Conservation (phyloP, 2,797 vertebrate genomes). For the Rhinichthys osculus region DNA sequence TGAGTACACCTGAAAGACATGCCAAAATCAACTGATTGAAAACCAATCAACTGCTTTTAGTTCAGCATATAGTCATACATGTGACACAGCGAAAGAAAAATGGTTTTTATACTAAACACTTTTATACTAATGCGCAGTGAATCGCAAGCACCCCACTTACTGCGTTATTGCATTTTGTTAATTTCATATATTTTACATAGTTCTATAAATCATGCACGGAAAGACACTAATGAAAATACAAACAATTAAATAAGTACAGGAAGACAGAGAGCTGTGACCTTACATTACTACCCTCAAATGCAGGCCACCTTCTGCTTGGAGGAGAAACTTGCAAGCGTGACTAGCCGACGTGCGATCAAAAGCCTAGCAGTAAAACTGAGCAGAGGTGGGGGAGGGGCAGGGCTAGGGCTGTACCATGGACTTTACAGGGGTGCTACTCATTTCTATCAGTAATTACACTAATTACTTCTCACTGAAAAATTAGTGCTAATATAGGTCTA, state of each 20-base stretch:
- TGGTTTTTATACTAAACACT: not conserved
- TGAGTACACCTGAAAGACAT: not conserved
- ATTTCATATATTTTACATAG: not conserved
- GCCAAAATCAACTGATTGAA: not conserved
- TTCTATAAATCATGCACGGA: not conserved
- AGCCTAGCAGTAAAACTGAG: constrained; percentile 26
- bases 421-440: not conserved
- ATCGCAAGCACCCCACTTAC: not conserved
- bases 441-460: not conserved
- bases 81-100: not conserved
- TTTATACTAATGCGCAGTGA: not conserved
- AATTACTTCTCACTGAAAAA: not conserved
- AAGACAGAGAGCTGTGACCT: constrained; percentile 32
- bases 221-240: not conserved
- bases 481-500: not conserved
- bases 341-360: constrained; percentile 9
- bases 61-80: not conserved
- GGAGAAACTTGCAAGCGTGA: constrained; percentile 34
- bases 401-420: constrained; percentile 4
- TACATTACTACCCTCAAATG: constrained; percentile 32
- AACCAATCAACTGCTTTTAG: constrained; percentile 16
- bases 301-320: constrained; percentile 41
- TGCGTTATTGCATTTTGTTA: not conserved
- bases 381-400: constrained; percentile 16
- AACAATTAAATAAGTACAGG: not conserved